A percentile compares a stretch with the other conserved stretches of the same genome.
These are phyloP conservation scores for Oxygymnocypris stewartii DNA, from an alignment of 2,113 vertebrate species.

Conservation along the genomic window DNA sequence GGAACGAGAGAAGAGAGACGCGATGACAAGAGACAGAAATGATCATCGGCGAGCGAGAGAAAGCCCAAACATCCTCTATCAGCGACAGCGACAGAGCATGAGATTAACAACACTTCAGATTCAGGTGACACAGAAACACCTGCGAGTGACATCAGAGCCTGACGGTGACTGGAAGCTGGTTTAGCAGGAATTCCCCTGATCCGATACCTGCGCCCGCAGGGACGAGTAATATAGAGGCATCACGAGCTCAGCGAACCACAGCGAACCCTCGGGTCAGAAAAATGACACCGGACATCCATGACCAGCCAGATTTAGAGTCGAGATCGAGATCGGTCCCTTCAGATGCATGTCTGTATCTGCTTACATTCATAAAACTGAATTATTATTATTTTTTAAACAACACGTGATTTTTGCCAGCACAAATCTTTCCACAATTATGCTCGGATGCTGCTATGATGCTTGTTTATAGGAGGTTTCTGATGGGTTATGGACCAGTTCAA, in stretches of 20 bases:
- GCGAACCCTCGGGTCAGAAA: conserved; percentile 1
- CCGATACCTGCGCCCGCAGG: background rate
- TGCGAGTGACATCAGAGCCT: background rate
- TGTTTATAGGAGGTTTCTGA: background rate
- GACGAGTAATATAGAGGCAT: background rate
- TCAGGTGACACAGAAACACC: background rate
- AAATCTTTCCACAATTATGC: background rate
- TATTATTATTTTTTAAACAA: too few species aligned
- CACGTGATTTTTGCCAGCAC: background rate
- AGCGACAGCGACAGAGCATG: background rate
- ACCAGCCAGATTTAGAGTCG: background rate
- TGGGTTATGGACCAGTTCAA: background rate
- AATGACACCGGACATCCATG: conserved; percentile 31
- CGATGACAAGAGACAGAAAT: conserved; percentile 21
- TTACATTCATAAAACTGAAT: too few species aligned
- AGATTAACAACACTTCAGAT: background rate
- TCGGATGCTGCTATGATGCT: background rate
- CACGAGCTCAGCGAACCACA: background rate
- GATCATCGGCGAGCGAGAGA: conserved; percentile 20
- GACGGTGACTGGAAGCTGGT: background rate
- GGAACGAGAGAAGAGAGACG: conserved; percentile 26
- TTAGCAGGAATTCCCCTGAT: background rate
- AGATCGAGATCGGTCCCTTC: background rate
- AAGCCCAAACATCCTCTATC: conserved; percentile 8
- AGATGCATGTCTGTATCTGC: background rate